Evolutionary conservation across 2,113 vertebrate genomes (phyloP).

Genomic region (Balaenoptera acutorostrata): DNA sequence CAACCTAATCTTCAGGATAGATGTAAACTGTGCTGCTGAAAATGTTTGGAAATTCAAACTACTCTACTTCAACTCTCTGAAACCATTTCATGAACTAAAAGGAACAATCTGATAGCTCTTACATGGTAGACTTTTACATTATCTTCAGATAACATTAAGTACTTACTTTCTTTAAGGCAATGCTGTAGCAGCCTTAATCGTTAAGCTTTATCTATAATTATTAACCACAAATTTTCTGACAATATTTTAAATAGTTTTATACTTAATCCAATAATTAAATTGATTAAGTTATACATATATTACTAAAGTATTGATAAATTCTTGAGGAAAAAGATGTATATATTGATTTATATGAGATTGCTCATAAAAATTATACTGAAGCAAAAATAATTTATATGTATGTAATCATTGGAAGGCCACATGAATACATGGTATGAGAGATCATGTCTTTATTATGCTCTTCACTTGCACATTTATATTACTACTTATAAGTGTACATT

Average conservation of each 20-base stretch:
- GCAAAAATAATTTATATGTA: background rate
- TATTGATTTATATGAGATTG: background rate
- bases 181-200: background rate
- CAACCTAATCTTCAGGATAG: background rate
- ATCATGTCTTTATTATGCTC: background rate
- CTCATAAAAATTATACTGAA: background rate
- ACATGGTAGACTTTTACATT: background rate
- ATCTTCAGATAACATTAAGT: background rate
- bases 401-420: background rate
- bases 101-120: background rate
- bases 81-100: background rate
- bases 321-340: background rate
- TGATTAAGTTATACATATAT: background rate
- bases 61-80: background rate
- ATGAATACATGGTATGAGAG: background rate
- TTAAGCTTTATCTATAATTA: background rate
- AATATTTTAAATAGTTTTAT: background rate
- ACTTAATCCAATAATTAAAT: background rate
- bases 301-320: background rate
- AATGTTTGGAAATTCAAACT: background rate
- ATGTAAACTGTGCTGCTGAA: background rate
- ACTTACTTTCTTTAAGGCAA: background rate
- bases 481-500: slow-evolving; percentile 72
- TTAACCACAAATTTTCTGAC: background rate
- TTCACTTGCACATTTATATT: background rate